Percentiles rank a stretch among this genome's conserved stretches.
Evolutionary conservation across 2,797 vertebrate species (phyloP).

Genomic region (Danio kyathit): DNA sequence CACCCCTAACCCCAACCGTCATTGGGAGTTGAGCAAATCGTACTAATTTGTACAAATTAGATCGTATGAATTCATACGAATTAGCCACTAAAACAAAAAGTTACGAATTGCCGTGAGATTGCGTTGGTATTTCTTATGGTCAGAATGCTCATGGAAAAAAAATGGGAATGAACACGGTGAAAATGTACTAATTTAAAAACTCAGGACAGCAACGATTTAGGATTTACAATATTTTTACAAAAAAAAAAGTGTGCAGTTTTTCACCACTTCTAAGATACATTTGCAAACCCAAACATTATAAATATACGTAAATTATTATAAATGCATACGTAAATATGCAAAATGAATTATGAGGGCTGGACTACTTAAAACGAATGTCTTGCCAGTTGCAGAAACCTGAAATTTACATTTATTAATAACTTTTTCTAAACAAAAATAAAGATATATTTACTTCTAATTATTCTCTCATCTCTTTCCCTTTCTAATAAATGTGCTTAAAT

Average conservation of each 20-base stretch:
- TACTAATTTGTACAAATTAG: no score
- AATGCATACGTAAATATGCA: constrained; percentile 57
- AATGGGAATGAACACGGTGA: background rate
- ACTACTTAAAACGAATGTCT: constrained; percentile 30
- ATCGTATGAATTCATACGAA: no score
- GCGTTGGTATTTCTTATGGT: no score
- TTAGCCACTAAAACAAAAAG: no score
- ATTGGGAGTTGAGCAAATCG: no score
- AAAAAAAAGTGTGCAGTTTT: background rate
- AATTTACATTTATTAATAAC: background rate
- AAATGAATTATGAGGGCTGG: constrained; percentile 59
- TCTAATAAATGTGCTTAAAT: constrained; percentile 48
- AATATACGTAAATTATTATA: no score
- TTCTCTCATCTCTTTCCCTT: no score
- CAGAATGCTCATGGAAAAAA: background rate
- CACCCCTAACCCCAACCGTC: no score
- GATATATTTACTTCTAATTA: background rate
- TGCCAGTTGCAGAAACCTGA: constrained; percentile 7
- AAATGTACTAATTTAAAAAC: constrained; percentile 32
- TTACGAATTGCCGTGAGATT: no score
- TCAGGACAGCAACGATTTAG: constrained; percentile 48
- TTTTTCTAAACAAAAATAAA: constrained; percentile 27
- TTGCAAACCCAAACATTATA: constrained; percentile 23
- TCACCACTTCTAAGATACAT: background rate
- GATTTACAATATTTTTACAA: constrained; percentile 13